Base-by-base conservation (phyloP, 2,888 invertebrate genomes). In the Balanococcus diminutus region DNA sequence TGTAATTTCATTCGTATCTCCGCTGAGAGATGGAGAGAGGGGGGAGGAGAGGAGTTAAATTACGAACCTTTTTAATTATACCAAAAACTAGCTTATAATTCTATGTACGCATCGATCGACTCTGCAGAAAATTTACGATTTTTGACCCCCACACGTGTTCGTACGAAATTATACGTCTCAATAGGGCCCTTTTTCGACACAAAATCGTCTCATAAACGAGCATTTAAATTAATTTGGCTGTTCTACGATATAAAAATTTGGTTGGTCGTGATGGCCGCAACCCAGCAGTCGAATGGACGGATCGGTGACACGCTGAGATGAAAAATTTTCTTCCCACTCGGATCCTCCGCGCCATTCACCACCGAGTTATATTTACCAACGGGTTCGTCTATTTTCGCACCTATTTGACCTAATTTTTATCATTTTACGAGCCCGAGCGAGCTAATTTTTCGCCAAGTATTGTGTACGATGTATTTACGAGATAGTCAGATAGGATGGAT, bases 321-420 rank as follows among this genome's bases (percentile, higher is more conserved):
- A 28, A 67, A 67, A 51, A 51, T 51, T 51, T 67, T 56, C 56
- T 19, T 56, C 19, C 2, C 56, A 36, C 42, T 19, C 3, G n/a
- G n/a, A n/a, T 19, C 51, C 51, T 9, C 4, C 51, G n/a, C 51
- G n/a, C 51, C 51, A n/a, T 19, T 3, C 5, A n/a, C 19, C 5
- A 19, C 19, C 19, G 25, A 67, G 61, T 67, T 67, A 67, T 67
- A 67, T 67, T 67, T 67, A 67, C 61, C 61, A 28, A 51, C 61
- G 61, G 61, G 25, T 22, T 67, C 22, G 61, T 51, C 61, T 67
- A 67, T 67, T 67, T 67, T 67, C 61, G 61, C 61, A 67, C 61
- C 61, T 67, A 67, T 67, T 67, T 67, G 61, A 67, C 61, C 61
- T 28, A 67, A 67, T 67, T 67, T 67, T 67, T 67, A 25, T 28